Evolutionary conservation across 2,113 vertebrate genomes (phyloP).

Genomic region (Nothocercus nigrocapillus): DNA sequence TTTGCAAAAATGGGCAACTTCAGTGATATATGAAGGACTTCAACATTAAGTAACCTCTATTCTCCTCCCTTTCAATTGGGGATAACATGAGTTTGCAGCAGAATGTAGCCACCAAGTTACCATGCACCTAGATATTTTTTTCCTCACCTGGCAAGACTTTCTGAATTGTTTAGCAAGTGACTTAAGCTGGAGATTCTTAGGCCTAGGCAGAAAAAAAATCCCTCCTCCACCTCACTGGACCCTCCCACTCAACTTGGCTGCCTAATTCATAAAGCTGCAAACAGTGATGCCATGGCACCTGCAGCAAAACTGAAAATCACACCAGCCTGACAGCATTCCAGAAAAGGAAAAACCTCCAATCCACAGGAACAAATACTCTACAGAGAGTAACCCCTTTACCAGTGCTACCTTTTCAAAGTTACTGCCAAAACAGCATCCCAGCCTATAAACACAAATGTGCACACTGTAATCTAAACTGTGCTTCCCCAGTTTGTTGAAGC

Average conservation of each 20-base stretch:
- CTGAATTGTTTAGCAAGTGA: not conserved
- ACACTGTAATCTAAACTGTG: not conserved
- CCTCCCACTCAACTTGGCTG: not conserved
- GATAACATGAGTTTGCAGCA: not conserved
- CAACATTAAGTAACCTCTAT: not conserved
- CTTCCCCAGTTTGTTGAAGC: not conserved
- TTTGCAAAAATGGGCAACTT: not conserved
- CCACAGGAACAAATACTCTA: not conserved
- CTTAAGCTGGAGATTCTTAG: not conserved
- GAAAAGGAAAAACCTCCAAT: not conserved
- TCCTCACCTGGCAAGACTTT: not conserved
- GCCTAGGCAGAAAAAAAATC: not conserved
- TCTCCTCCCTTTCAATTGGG: no score
- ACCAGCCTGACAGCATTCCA: not conserved
- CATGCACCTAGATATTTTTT: not conserved
- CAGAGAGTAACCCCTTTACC: not conserved
- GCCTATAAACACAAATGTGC: rapidly evolving
- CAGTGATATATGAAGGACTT: not conserved
- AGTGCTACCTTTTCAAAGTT: not conserved
- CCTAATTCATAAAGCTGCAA: not conserved
- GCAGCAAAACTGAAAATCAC: not conserved
- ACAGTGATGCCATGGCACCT: not conserved
- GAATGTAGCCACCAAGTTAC: not conserved
- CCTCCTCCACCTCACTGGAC: not conserved
- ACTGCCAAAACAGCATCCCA: not conserved